A percentile compares a stretch with the other conserved stretches of the same genome.
Conservation (phyloP, 2,113 vertebrate genomes). For the Epinephelus lanceolatus region DNA sequence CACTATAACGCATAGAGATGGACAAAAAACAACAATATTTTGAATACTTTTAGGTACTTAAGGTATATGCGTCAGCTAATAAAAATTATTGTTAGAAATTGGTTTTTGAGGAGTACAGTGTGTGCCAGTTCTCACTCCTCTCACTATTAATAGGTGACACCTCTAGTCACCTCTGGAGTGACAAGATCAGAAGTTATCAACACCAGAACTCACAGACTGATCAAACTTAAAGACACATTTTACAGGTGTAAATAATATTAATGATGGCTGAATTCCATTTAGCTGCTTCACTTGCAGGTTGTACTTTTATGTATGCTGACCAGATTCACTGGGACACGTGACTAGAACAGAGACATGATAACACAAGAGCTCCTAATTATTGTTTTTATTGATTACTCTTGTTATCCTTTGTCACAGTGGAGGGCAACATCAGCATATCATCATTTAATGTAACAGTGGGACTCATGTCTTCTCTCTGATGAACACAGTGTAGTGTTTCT, state of each 20-base stretch:
- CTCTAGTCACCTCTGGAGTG: neutral
- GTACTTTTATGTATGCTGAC: too few relatives aligned
- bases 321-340: neutral
- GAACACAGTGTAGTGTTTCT: neutral
- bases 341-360: neutral
- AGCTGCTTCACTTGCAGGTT: neutral
- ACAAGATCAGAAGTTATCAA: neutral
- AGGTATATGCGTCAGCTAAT: too few relatives aligned
- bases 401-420: neutral
- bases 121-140: neutral
- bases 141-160: neutral
- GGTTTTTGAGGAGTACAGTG: neutral
- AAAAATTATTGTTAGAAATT: neutral
- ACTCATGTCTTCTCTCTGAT: neutral
- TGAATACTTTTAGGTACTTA: neutral
- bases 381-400: neutral
- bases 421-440: conserved; percentile 7
- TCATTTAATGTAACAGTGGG: neutral
- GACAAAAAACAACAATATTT: neutral
- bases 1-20: neutral
- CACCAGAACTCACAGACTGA: neutral
- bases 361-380: neutral
- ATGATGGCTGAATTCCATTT: neutral
- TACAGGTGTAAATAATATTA: neutral
- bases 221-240: neutral